phyloP scores from a whole-genome alignment of 2,113 vertebrate species.

The Recurvirostra avosetta region DNA sequence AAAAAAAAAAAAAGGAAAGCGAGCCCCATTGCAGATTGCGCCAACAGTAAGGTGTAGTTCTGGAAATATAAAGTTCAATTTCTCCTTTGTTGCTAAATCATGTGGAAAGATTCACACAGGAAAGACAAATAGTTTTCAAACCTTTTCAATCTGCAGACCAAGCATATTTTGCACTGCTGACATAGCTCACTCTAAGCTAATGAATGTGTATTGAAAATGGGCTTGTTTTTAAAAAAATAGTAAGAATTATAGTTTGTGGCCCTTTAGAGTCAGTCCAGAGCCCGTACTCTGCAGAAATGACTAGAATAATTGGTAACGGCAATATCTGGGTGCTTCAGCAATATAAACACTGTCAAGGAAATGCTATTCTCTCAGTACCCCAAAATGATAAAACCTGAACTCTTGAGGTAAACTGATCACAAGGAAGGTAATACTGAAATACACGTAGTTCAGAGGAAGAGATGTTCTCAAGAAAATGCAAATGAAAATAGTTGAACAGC shows the following conservation, averaged over 20 bases:
- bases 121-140: background rate
- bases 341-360: background rate
- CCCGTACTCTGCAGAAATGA: background rate
- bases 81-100: background rate
- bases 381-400: background rate
- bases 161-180: background rate
- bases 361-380: background rate
- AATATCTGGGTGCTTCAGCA: background rate
- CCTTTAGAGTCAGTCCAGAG: background rate
- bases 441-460: background rate
- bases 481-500: background rate
- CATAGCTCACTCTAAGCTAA: background rate
- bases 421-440: background rate
- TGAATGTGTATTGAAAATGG: background rate
- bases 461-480: background rate
- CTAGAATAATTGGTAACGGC: background rate
- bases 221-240: background rate
- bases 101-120: background rate
- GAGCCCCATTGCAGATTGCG: fast-evolving
- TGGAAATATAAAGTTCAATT: background rate
- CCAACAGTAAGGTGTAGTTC: background rate
- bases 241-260: background rate
- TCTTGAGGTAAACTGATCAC: background rate
- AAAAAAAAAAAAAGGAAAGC: background rate
- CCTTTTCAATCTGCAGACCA: background rate